A percentile compares a stretch with the other conserved stretches of the same genome.
phyloP scores from a whole-genome alignment of 1,140 invertebrate genomes.

The Ctenoplectra terminalis region DNA sequence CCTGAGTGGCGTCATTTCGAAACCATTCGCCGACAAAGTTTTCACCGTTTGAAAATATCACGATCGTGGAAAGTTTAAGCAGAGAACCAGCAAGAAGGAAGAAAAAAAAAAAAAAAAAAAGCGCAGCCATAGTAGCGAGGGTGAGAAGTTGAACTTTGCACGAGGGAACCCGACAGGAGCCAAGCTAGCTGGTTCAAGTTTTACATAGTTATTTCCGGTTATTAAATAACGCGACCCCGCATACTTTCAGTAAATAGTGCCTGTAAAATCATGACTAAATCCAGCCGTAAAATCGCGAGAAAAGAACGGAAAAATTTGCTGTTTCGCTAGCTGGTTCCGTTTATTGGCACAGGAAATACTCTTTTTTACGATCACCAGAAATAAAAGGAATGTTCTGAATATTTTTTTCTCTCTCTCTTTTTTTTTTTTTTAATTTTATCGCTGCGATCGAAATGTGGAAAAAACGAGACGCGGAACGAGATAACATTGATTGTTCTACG shows the following conservation, averaged over 20 bases:
- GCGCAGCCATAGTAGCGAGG: constrained; percentile 22
- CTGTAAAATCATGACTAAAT: constrained; percentile 37
- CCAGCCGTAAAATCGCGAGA: constrained; percentile 34
- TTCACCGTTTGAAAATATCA: constrained; percentile 58
- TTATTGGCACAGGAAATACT: no score
- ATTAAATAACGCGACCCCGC: constrained; percentile 71
- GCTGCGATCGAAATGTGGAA: no score
- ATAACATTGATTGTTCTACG: no score
- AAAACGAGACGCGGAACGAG: no score
- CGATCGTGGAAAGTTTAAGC: constrained; percentile 55
- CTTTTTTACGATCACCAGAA: no score
- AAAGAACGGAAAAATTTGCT: constrained; percentile 6
- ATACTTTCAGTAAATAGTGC: constrained; percentile 56
- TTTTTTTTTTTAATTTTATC: no score
- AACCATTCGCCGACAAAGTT: constrained; percentile 46
- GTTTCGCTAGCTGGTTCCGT: background rate
- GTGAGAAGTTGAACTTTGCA: constrained; percentile 52
- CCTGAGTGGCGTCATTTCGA: constrained; percentile 22
- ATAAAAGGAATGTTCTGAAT: no score
- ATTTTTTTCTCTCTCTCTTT: no score
- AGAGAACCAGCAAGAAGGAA: no score
- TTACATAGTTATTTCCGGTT: constrained; percentile 73
- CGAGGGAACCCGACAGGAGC: constrained; percentile 27
- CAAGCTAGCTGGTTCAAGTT: constrained; percentile 55
- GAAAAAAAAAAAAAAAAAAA: constrained; percentile 26